These are phyloP conservation scores for Ectemnius lituratus DNA, from an alignment of 2,888 invertebrate species.

Conservation along the genomic window DNA sequence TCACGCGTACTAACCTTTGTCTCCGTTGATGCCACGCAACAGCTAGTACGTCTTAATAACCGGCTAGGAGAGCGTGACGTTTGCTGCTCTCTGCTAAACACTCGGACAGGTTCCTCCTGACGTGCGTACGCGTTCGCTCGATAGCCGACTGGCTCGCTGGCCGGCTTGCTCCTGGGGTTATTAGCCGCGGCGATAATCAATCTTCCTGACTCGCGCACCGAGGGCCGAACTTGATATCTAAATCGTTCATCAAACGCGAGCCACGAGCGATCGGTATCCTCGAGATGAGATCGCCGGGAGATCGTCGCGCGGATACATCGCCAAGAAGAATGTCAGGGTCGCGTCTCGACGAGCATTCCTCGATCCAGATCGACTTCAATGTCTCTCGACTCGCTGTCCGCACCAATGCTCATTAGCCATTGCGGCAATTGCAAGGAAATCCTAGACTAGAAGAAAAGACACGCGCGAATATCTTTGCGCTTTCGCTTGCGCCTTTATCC, in stretches of 20 bases:
- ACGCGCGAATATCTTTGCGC: constrained; percentile 3
- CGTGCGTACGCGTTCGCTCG: constrained; percentile 1
- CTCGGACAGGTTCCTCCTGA: constrained; percentile 34
- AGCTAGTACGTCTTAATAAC: constrained; percentile 26
- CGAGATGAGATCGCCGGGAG: constrained; percentile 45
- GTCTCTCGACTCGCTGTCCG: constrained; percentile 8
- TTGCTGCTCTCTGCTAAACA: constrained; percentile 32
- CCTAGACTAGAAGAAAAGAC: constrained; percentile 16
- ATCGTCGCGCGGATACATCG: constrained; percentile 45
- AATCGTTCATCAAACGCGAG: constrained; percentile 51
- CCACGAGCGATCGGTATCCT: constrained; percentile 44
- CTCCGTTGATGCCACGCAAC: constrained; percentile 24
- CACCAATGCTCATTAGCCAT: constrained; percentile 44
- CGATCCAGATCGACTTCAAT: constrained; percentile 45
- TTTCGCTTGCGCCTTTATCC: background rate
- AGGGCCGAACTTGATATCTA: constrained; percentile 53
- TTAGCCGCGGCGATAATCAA: constrained; percentile 56
- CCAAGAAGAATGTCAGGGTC: constrained; percentile 50
- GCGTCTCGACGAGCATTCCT: constrained; percentile 40
- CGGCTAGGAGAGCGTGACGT: constrained; percentile 21
- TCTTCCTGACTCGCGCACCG: constrained; percentile 44
- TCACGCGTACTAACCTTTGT: constrained; percentile 19
- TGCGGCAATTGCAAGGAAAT: constrained; percentile 17
- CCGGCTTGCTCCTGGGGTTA: constrained; percentile 34
- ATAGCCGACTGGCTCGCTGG: too few relatives aligned